Evolutionary conservation across 2,113 vertebrate genomes (phyloP).

Genomic region (Corydoras sp.): DNA sequence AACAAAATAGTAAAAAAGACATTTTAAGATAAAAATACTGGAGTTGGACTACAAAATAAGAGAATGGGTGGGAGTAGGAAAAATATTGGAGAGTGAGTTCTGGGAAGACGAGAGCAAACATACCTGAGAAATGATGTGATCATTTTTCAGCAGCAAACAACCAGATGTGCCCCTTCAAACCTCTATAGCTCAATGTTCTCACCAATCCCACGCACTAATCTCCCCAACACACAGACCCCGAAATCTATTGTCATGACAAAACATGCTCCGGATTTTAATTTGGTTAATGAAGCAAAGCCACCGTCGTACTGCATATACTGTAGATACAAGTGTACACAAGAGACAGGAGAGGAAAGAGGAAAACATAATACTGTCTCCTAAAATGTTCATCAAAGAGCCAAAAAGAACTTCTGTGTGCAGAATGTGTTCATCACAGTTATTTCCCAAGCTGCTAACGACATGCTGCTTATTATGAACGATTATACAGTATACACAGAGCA

Average conservation of each 20-base stretch:
- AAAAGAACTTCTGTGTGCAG: not conserved
- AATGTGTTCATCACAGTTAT: constrained; percentile 9
- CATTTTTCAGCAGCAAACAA: constrained; percentile 24
- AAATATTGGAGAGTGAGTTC: constrained; percentile 2
- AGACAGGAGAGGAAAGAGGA: no score
- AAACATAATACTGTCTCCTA: no score
- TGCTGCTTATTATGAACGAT: constrained; percentile 16
- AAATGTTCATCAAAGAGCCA: not conserved
- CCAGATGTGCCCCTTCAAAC: constrained; percentile 15
- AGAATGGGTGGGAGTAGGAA: not conserved
- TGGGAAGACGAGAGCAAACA: constrained; percentile 28
- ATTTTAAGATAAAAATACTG: not conserved
- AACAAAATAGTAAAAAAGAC: constrained; percentile 1
- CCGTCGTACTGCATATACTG: no score
- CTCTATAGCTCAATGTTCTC: constrained; percentile 5
- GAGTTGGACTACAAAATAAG: constrained; percentile 1
- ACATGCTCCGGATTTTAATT: no score
- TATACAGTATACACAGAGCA: constrained; percentile 23
- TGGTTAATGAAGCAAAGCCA: no score
- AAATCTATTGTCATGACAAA: no score
- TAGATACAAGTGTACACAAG: no score
- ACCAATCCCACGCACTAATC: not conserved
- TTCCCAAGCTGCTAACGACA: constrained; percentile 16
- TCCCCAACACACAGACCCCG: not conserved
- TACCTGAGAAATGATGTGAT: constrained; percentile 40